Base-by-base conservation (phyloP, 2,113 vertebrate species). In the Ptilonorhynchus violaceus region DNA sequence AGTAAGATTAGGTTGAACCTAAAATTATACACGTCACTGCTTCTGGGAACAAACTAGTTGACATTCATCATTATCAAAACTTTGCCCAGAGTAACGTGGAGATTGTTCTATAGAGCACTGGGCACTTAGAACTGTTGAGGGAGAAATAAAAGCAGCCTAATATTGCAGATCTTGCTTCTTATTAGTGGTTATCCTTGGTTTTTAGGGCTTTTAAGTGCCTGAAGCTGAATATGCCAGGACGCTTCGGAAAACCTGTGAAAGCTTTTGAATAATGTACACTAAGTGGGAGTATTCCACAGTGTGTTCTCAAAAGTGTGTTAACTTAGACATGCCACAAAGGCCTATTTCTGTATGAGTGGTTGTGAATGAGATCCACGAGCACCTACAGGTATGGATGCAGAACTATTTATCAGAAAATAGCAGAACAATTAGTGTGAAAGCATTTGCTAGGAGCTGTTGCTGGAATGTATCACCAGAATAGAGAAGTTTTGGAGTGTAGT, bases 341-440 rank as follows among this genome's bases (percentile, higher is more conserved):
- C 25, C 10, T 10, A 0, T 53, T 70, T 52, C 44, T 59, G 14
- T 39, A 8, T n/a, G 21, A 85, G 3, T 0, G 1, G 30, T 7
- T 92, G 23, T 73, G 37, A 87, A 49, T 1, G 1, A 46, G 19
- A 42, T 13, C 27, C 24, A 39, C 21, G 67, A 15, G 25, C 15
- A 75, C 9, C 25, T 58, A 46, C 1, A 4, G 55, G 5, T 49
- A 20, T 53, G 37, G 25, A n/a, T 2, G 1, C 24, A 69, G 46
- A 69, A 89, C 24, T 35, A 37, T 19, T 56, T 74, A 20, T 1
- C 33, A 89, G 68, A 74, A 87, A 58, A 74, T 1, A 87, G 9
- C 19, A 66, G n/a, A 14, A 30, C 31, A 85, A 41, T 3, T 21
- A 64, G 9, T 52, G 6, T 20, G 44, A 60, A 91, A 60, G 13